Base-by-base conservation (phyloP, 2,888 invertebrate species). In the Muschampia plurimacula region DNA sequence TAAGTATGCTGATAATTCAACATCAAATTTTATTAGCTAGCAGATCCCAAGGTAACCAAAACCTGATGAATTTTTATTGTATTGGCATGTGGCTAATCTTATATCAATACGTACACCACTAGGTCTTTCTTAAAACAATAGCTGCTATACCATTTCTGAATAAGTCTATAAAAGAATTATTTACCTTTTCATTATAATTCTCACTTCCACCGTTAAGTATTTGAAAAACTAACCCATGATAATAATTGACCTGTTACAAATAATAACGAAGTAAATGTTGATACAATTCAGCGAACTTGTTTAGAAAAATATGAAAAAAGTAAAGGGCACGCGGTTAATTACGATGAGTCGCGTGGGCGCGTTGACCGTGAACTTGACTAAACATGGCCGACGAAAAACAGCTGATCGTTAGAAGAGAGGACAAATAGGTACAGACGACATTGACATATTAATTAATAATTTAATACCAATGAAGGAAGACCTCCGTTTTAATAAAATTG, bases 371-470 rank as follows among this genome's bases (percentile, higher is more conserved):
- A 72, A 72, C 72, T 57, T 72, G 66, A 52, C 28, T 60, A 66
- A 72, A 62, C 72, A 72, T 67, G 67, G 72, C 72, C 46, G 72
- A 12, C 67, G 52, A 44, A 49, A 44, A 67, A 72, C 72, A 72
- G 72, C 72, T 72, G 72, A 72, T 72, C 67, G 52, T 49, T 52
- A 52, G 15, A 49, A 28, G 62, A 39, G 57, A 49, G 57, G 41
- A n/a, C 62, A 49, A 12, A 46, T 64, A 46, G 36, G n/a, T 2
- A 9, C 46, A 62, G 41, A 60, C 67, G 41, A 55, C 62, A 72
- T 67, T 72, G 69, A 69, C 41, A 62, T 41, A 32, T 39, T 72
- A 41, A 41, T 72, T 67, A 62, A 62, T 66, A 52, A 66, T 49
- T 22, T 8, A 52, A 69, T 62, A 57, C 49, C 46, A 65, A 66